Conservation (phyloP, 2,797 vertebrate genomes). For the Crax fasciolata region DNA sequence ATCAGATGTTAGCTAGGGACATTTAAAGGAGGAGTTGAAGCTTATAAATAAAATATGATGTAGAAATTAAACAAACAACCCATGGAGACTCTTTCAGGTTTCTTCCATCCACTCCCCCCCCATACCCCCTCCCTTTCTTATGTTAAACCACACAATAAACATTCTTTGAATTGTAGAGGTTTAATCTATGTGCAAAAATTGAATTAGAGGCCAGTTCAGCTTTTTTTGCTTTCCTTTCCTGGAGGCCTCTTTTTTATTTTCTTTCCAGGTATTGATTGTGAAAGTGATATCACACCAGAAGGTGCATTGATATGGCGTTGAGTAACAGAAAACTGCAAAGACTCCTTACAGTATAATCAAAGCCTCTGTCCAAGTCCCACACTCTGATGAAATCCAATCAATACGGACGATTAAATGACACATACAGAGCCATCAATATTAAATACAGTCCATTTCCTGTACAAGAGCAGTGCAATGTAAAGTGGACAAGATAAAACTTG, state of each 20-base stretch:
- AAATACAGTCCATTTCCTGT: conserved; percentile 90
- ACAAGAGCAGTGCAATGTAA: conserved; percentile 76
- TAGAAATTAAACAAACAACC: conserved; percentile 79
- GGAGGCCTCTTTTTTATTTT: conserved; percentile 77
- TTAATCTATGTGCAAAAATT: conserved; percentile 75
- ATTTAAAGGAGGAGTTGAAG: conserved; percentile 61
- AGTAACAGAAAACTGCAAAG: conserved; percentile 85
- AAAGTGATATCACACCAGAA: conserved; percentile 88
- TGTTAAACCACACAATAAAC: conserved; percentile 72
- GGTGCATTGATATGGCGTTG: conserved; percentile 84
- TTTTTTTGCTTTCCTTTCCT: conserved; percentile 53
- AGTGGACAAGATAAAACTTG: conserved; percentile 81
- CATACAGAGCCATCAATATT: conserved; percentile 93
- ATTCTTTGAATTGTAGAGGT: conserved; percentile 63
- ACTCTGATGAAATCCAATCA: conserved; percentile 89
- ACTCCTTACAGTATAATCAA: conserved; percentile 86
- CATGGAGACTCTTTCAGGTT: conserved; percentile 68
- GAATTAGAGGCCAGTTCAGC: conserved; percentile 53
- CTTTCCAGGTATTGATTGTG: conserved; percentile 86
- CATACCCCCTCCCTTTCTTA: not conserved
- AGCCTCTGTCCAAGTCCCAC: conserved; percentile 82
- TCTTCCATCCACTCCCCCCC: not conserved
- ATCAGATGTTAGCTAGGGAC: conserved; percentile 67
- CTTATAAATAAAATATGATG: conserved; percentile 83
- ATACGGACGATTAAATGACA: conserved; percentile 96